These are phyloP conservation scores for Chesias legatella DNA, from an alignment of 2,888 invertebrate species.

Conservation along the genomic window DNA sequence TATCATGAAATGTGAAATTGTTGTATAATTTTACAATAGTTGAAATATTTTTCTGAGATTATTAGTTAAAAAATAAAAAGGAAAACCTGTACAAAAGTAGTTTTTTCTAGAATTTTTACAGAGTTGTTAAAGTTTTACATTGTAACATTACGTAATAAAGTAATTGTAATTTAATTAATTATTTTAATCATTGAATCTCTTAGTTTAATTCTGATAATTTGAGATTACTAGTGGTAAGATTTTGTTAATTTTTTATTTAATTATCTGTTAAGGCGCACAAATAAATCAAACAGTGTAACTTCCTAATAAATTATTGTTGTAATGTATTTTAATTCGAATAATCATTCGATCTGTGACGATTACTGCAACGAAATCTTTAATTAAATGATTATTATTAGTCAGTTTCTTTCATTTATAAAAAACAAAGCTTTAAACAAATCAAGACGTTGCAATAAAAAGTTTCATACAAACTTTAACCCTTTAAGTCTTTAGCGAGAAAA, in stretches of 20 bases:
- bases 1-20: slow-evolving; percentile 11
- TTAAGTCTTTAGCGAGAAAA: no score
- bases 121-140: slow-evolving; percentile 55
- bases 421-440: no score
- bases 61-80: slow-evolving; percentile 43
- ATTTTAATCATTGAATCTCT: slow-evolving; percentile 62
- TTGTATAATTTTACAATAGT: slow-evolving; percentile 22
- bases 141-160: slow-evolving; percentile 30
- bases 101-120: slow-evolving; percentile 65
- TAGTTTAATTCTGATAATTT: slow-evolving; percentile 55
- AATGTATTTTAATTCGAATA: slow-evolving; percentile 50
- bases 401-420: slow-evolving; percentile 23
- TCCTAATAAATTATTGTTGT: slow-evolving; percentile 76
- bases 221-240: slow-evolving; percentile 71
- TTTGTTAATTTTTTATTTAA: slow-evolving; percentile 71
- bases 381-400: slow-evolving; percentile 61
- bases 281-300: slow-evolving; percentile 54
- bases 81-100: slow-evolving; percentile 57
- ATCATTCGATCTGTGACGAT: slow-evolving; percentile 61
- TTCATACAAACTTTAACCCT: no score
- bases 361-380: slow-evolving; percentile 66
- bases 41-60: slow-evolving; percentile 58
- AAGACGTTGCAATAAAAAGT: no score
- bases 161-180: slow-evolving; percentile 30
- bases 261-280: slow-evolving; percentile 59